These are phyloP conservation scores for Notarius lentiginosus DNA, from an alignment of 2,113 vertebrate species.

Conservation along the genomic window DNA sequence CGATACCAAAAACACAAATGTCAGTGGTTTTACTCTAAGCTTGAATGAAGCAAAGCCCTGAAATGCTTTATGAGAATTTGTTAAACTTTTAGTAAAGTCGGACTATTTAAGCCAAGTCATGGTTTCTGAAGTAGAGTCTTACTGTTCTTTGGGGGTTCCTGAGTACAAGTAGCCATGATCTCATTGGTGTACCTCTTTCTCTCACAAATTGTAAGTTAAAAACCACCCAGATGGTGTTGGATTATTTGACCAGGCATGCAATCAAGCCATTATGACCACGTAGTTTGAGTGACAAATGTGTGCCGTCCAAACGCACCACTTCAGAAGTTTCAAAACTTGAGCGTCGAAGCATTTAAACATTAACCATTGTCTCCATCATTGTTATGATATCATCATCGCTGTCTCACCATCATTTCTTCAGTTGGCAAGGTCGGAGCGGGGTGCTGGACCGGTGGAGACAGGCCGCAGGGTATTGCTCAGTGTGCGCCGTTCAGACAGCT, in stretches of 20 bases:
- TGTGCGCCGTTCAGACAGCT: constrained; percentile 45
- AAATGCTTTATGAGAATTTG: constrained; percentile 1
- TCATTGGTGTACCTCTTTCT: neutral
- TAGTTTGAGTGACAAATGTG: neutral
- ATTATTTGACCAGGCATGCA: neutral
- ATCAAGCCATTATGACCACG: neutral
- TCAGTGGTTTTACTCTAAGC: neutral
- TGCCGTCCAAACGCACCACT: neutral
- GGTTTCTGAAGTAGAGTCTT: neutral
- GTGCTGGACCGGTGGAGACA: constrained; percentile 31
- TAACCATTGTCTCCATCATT: constrained; percentile 15
- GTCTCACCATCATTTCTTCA: constrained; percentile 35
- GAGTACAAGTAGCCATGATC: neutral
- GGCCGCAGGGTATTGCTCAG: constrained; percentile 39
- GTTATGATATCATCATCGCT: constrained; percentile 9
- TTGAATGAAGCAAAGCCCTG: neutral
- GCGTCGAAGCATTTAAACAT: neutral
- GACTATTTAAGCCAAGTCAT: neutral
- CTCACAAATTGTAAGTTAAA: neutral
- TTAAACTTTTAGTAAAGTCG: constrained; percentile 2
- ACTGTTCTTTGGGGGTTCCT: neutral
- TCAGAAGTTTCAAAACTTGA: neutral
- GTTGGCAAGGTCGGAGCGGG: constrained; percentile 54
- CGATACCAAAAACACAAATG: constrained; percentile 35
- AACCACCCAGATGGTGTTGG: neutral